Evolutionary conservation across 2,113 vertebrate genomes (phyloP).

Genomic region (Uropsilus gracilis): DNA sequence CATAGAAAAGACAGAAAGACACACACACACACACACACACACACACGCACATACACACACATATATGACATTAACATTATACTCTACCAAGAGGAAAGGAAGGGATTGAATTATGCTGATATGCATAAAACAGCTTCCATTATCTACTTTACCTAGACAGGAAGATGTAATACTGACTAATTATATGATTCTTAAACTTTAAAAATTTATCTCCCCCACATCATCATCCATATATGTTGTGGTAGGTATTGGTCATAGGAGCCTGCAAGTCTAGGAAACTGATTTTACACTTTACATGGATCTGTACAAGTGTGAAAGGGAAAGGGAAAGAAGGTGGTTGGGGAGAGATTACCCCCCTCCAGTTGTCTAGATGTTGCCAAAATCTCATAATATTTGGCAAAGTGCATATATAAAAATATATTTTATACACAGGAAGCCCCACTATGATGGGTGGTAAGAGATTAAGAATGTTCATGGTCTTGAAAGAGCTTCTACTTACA

Average conservation of each 20-base stretch:
- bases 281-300: background rate
- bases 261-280: background rate
- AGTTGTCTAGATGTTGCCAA: constrained; percentile 19
- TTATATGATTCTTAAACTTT: background rate
- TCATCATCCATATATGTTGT: background rate
- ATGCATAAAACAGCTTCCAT: background rate
- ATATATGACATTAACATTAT: constrained; percentile 21
- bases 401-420: constrained; percentile 47
- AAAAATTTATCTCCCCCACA: background rate
- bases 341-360: background rate
- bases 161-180: background rate
- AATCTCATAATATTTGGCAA: constrained; percentile 34
- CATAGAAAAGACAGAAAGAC: background rate
- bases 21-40: background rate
- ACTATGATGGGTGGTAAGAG: background rate
- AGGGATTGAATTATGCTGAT: background rate
- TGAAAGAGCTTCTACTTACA: background rate
- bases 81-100: background rate
- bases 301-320: background rate
- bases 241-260: background rate
- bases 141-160: background rate
- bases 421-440: constrained; percentile 30
- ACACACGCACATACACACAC: background rate
- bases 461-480: background rate
- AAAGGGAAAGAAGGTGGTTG: background rate